Evolutionary conservation across 2,888 invertebrate species (phyloP), one percentile per base, ranked within the genome.

Genomic region (Lasioglossum marginatum): DNA sequence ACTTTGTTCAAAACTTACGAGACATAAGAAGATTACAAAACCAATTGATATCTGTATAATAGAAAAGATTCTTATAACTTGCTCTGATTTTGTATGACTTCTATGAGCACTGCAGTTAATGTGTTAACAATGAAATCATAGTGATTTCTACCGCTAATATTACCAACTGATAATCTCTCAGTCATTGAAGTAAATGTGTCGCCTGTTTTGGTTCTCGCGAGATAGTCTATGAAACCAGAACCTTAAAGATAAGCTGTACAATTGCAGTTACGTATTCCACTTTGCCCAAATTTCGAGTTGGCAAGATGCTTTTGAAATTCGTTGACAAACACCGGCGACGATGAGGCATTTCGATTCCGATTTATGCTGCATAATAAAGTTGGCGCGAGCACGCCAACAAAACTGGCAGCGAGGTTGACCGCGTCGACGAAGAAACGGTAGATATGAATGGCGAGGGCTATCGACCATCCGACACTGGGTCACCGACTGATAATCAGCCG

Each of bases 401-500:
- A 74, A 80, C 68, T 57, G 76, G 31, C 48, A 60, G 80, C 73
- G 68, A 80, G 76, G 87, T 89, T 86, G 68, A 68, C 37, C 68
- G 68, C 8, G 37, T 79, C 75, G 87, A 79, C 86, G 82, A 87
- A 68, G 68, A 86, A 89, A 80, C 87, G 87, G 86, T 86, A 89
- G 90, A 89, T 90, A 90, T 86, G 90, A 91, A 89, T 90, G 88
- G 87, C 87, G 87, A 90, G 88, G 91, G 91, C 90, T 92, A 92
- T 92, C 91, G 86, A 88, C 88, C 83, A 79, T 86, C 80, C 85
- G 86, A 87, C 86, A 92, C 91, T 92, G 91, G 93, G 93, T 94
- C 93, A 94, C 91, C 93, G 92, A 92, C 93, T 91, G 93, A 93
- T 93, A 93, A 92, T 90, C 90, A 86, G 60, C 60, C 77, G 75